These are phyloP conservation scores for Diploptera punctata DNA, from an alignment of 2,888 invertebrate genomes.

Conservation along the genomic window DNA sequence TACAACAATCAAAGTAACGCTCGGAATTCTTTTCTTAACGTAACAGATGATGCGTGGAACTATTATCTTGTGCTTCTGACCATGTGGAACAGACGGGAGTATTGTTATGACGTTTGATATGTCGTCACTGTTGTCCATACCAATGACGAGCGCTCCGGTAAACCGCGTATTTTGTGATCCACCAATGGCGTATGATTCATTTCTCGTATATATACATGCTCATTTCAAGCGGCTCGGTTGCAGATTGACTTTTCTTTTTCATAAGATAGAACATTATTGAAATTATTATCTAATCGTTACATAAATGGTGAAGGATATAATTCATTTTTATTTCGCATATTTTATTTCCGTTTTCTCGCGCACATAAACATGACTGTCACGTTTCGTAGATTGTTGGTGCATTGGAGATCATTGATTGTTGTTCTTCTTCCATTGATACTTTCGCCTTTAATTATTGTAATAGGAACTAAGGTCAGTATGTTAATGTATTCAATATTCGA, in stretches of 20 bases:
- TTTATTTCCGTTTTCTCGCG: too few relatives aligned
- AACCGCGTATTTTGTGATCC: background rate
- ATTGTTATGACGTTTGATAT: background rate
- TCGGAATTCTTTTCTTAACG: background rate
- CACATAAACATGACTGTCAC: background rate
- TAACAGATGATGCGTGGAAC: background rate
- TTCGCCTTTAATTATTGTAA: conserved; percentile 58
- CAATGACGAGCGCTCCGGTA: background rate
- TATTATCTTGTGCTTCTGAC: background rate
- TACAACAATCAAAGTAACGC: background rate
- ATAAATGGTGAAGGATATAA: background rate
- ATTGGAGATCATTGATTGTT: conserved; percentile 78
- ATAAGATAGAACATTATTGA: too few relatives aligned
- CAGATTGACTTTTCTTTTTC: background rate
- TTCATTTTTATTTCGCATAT: too few relatives aligned
- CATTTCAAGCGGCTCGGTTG: background rate
- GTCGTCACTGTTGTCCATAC: background rate
- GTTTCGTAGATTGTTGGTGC: conserved; percentile 58
- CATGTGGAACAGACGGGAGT: background rate
- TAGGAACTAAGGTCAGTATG: conserved; percentile 13
- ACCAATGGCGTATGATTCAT: conserved; percentile 2
- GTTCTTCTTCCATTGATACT: conserved; percentile 72
- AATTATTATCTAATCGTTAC: too few relatives aligned
- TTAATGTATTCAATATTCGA: too few relatives aligned
- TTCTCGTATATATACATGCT: conserved; percentile 10